Evolutionary conservation across 2,888 invertebrate genomes (phyloP), one percentile per base, ranked within the genome.

Genomic region (Blera fallax): DNA sequence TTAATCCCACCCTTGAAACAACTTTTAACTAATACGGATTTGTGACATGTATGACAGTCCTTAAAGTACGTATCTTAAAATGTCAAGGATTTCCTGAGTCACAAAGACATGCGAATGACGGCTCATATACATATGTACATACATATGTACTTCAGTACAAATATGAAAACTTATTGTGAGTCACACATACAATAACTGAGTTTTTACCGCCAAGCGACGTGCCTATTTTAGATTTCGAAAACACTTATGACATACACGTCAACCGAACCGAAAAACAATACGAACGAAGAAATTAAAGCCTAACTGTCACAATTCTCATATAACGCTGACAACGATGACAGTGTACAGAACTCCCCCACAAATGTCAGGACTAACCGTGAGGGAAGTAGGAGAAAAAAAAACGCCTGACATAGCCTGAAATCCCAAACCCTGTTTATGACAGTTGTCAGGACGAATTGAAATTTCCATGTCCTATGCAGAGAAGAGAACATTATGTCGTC

Each of bases 381-480:
- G 24, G 8, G 16, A 16, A 27, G 50, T 58, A 45, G 14, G 6
- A 45, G 16, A 34, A 37, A 11, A 64, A 62, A 76, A 69, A 56
- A 58, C 58, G 73, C 37, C 84, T 85, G 81, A 76, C 85, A 76
- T 80, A 85, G 81, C 45, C 81, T 85, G 81, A 81, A 85, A 85
- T 81, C 76, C 70, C 81, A 81, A 85, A 85, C 81, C 76, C 87
- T 88, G 88, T 88, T 88, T 88, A 88, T 88, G 88, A 88, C 88
- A 88, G 88, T 88, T 88, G 88, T 88, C 88, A 88, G 85, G 85
- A 87, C 79, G 87, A 88, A 88, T 87, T 87, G 87, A 88, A 88
- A 88, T 88, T 87, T 87, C 84, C 87, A 84, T 85, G 87, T 87
- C 87, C 77, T 77, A 65, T 62, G 3, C 77, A 77, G 69, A 62